A percentile compares a stretch with the other conserved stretches of the same genome.
Evolutionary conservation across 2,113 vertebrate species (phyloP).

Genomic region (Strigops habroptila): DNA sequence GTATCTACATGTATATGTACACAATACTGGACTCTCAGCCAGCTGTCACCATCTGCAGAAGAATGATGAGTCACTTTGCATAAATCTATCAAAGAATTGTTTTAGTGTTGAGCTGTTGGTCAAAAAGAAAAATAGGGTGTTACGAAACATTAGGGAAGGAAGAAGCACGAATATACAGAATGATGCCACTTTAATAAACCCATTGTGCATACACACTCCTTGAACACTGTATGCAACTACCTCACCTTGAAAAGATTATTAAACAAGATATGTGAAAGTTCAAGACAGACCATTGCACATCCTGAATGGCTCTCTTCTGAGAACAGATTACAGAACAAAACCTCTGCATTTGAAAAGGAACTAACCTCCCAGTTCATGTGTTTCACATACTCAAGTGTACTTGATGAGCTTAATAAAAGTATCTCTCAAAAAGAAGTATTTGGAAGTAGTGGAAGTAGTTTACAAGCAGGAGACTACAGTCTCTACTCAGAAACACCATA

Average conservation of each 20-base stretch:
- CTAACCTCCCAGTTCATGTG: not conserved
- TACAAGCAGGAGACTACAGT: not conserved
- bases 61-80: not conserved
- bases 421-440: not conserved
- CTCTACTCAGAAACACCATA: not conserved
- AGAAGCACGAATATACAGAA: not conserved
- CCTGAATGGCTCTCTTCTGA: not conserved
- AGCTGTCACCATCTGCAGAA: not conserved
- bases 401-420: not conserved
- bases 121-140: not conserved
- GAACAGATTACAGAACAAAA: not conserved
- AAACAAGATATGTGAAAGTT: not conserved
- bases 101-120: not conserved
- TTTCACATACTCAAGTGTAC: not conserved
- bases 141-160: not conserved
- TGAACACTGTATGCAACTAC: not conserved
- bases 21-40: not conserved
- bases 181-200: not conserved
- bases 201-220: not conserved
- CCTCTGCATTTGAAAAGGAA: not conserved
- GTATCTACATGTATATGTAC: not conserved
- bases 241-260: not conserved
- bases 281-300: not conserved
- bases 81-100: not conserved
- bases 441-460: not conserved